Percentiles rank a stretch among this genome's conserved stretches.
Conservation (phyloP, 2,797 vertebrate species). For the Enteromius fasciolatus region DNA sequence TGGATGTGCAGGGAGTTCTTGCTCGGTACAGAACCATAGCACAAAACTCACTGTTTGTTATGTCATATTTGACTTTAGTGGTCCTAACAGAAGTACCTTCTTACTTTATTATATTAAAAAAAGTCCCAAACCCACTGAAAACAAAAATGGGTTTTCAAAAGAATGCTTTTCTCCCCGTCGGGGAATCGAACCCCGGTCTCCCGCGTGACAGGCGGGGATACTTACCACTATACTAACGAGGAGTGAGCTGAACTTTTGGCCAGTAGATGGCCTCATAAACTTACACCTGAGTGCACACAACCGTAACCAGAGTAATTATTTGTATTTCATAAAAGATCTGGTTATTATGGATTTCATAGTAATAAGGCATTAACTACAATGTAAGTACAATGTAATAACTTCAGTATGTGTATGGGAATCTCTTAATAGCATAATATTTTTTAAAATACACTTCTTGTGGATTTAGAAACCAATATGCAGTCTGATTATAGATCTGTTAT, state of each 20-base stretch:
- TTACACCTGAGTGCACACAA: neutral
- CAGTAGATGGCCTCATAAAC: neutral
- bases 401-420: neutral
- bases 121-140: neutral
- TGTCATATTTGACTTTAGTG: neutral
- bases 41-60: neutral
- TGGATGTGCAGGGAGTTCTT: too few relatives aligned
- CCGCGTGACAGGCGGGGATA: slow-evolving; percentile 26
- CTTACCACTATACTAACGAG: slow-evolving; percentile 32
- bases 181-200: slow-evolving; percentile 27
- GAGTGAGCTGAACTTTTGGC: accelerated
- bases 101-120: neutral
- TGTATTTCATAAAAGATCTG: neutral
- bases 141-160: neutral
- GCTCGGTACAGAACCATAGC: neutral
- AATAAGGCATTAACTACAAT: neutral
- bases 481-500: neutral
- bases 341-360: neutral
- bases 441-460: neutral
- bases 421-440: neutral
- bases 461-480: neutral
- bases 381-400: neutral
- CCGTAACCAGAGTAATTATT: too few relatives aligned
- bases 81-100: slow-evolving; percentile 35
- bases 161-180: neutral